phyloP scores from a whole-genome alignment of 2,888 invertebrate genomes.

The Pediacus dermestoides region DNA sequence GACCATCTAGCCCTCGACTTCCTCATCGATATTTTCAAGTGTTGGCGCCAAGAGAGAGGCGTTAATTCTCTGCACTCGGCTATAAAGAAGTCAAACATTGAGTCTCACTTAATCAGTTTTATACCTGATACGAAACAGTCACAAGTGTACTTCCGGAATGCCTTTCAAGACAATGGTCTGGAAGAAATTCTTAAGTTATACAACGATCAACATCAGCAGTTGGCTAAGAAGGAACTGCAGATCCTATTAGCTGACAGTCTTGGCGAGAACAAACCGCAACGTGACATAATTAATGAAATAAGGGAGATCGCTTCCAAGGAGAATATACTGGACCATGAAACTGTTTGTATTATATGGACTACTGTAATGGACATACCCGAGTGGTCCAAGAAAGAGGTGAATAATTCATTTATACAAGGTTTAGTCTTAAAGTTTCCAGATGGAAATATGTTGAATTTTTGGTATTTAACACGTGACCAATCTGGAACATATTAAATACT shows the following conservation, averaged over 20 bases:
- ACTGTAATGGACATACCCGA: constrained; percentile 94
- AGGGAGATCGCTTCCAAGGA: constrained; percentile 81
- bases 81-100: constrained; percentile 80
- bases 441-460: constrained; percentile 6
- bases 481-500: constrained; percentile 29
- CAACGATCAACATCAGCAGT: constrained; percentile 80
- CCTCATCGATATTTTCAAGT: constrained; percentile 86
- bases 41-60: constrained; percentile 89
- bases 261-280: constrained; percentile 78
- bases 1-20: constrained; percentile 94
- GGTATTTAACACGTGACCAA: neutral
- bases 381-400: constrained; percentile 93
- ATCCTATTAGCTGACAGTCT: constrained; percentile 76
- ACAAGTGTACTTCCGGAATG: constrained; percentile 77
- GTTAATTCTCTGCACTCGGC: constrained; percentile 79
- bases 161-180: constrained; percentile 48
- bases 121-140: constrained; percentile 92
- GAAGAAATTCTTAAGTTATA: constrained; percentile 64
- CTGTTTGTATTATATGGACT: constrained; percentile 68
- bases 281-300: constrained; percentile 81
- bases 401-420: constrained; percentile 8
- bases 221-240: constrained; percentile 76
- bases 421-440: constrained; percentile 2
- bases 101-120: constrained; percentile 80
- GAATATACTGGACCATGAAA: constrained; percentile 87